Evolutionary conservation across 2,888 invertebrate genomes (phyloP).

Genomic region (Morinoia aosen): DNA sequence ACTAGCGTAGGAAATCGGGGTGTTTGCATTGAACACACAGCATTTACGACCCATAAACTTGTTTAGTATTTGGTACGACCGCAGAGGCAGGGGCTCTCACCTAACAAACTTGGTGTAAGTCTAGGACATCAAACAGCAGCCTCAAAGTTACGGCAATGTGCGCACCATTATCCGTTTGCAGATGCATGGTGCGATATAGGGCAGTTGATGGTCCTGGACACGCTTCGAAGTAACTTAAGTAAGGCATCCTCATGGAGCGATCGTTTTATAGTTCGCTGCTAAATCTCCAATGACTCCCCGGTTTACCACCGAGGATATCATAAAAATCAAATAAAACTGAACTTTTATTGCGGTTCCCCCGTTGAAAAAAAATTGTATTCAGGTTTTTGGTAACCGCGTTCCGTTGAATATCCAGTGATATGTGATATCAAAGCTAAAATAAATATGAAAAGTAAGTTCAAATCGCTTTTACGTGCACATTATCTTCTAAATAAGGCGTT

Average conservation of each 20-base stretch:
- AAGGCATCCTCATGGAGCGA: background rate
- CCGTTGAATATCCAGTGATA: background rate
- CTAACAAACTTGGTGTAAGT: background rate
- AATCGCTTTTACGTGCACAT: background rate
- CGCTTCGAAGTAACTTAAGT: background rate
- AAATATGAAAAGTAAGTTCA: background rate
- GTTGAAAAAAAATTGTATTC: background rate
- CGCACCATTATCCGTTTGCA: background rate
- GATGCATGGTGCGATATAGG: background rate
- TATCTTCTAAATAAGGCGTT: background rate
- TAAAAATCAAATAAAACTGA: background rate
- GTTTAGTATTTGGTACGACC: background rate
- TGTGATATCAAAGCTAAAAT: background rate
- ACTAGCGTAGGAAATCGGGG: background rate
- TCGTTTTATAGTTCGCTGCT: background rate
- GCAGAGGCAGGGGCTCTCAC: background rate
- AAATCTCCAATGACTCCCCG: background rate
- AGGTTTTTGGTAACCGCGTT: background rate
- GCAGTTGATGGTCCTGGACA: background rate
- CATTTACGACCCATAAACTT: slow-evolving; percentile 17
- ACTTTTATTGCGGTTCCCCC: background rate
- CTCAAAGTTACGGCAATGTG: background rate
- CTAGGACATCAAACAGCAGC: background rate
- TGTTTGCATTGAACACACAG: background rate
- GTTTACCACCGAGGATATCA: background rate